These are phyloP conservation scores for Eupithecia exiguata DNA, from an alignment of 2,888 invertebrate genomes.

Conservation along the genomic window DNA sequence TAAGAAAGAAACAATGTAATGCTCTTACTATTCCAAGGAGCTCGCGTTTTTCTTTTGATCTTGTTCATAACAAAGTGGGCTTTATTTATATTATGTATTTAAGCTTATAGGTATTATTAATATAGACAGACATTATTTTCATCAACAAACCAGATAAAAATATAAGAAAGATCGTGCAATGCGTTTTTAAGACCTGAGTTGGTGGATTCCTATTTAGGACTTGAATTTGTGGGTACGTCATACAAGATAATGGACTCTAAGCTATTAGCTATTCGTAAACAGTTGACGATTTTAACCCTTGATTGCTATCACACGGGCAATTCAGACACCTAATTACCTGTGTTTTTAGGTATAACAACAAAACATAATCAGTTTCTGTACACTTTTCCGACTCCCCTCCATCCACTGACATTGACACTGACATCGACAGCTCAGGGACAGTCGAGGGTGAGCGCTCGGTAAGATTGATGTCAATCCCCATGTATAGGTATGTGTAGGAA, in stretches of 20 bases:
- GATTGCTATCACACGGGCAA: not conserved
- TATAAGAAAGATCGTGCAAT: not conserved
- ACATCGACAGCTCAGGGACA: not conserved
- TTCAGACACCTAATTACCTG: not conserved
- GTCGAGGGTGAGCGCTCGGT: not conserved
- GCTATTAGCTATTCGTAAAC: not conserved
- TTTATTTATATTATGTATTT: not conserved
- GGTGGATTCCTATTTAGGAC: no score
- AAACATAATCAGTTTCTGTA: not conserved
- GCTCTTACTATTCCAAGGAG: not conserved
- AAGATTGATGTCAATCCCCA: not conserved
- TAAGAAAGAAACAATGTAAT: not conserved
- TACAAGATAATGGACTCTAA: no score
- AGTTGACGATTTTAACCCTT: not conserved
- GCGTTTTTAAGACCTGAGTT: not conserved
- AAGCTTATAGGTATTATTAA: not conserved
- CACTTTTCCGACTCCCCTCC: not conserved
- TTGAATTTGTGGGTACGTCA: no score
- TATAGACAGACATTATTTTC: no score
- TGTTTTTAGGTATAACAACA: not conserved
- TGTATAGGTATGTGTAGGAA: not conserved
- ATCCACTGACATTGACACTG: not conserved
- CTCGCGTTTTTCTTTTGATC: not conserved
- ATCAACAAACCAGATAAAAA: not conserved
- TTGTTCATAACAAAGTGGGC: not conserved